These are phyloP conservation scores for Odontesthes bonariensis DNA, from an alignment of 2,113 vertebrate species.

Conservation along the genomic window DNA sequence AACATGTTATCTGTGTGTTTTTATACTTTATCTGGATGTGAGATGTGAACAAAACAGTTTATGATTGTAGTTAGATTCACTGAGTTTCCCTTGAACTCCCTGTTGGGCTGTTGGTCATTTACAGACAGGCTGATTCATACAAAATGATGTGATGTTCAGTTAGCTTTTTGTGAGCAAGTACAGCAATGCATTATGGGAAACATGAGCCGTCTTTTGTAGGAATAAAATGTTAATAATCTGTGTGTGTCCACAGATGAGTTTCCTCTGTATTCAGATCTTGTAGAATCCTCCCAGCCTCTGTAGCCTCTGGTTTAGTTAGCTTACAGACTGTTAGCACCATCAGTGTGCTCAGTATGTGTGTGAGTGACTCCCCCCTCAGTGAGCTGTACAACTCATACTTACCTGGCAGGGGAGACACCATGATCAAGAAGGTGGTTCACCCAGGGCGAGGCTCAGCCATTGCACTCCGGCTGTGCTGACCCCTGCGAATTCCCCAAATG, in stretches of 20 bases:
- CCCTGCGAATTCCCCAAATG: constrained; percentile 28
- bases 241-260: too few relatives aligned
- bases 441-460: constrained; percentile 22
- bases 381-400: constrained; percentile 42
- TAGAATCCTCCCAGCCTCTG: background rate
- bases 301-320: background rate
- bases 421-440: constrained; percentile 37
- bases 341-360: background rate
- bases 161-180: background rate
- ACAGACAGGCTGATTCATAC: too few relatives aligned
- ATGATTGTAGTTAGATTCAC: too few relatives aligned
- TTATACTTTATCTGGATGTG: background rate
- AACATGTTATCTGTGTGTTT: background rate
- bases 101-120: too few relatives aligned
- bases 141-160: too few relatives aligned
- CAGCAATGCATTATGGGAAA: background rate
- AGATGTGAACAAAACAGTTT: too few relatives aligned
- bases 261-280: too few relatives aligned
- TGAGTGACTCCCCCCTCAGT: rapidly evolving
- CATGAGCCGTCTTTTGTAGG: background rate
- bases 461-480: background rate
- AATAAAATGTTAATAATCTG: too few relatives aligned
- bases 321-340: background rate
- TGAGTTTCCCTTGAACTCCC: too few relatives aligned
- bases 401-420: constrained; percentile 50